Evolutionary conservation across 2,888 invertebrate species (phyloP).

Genomic region (Diarsia dahlii): DNA sequence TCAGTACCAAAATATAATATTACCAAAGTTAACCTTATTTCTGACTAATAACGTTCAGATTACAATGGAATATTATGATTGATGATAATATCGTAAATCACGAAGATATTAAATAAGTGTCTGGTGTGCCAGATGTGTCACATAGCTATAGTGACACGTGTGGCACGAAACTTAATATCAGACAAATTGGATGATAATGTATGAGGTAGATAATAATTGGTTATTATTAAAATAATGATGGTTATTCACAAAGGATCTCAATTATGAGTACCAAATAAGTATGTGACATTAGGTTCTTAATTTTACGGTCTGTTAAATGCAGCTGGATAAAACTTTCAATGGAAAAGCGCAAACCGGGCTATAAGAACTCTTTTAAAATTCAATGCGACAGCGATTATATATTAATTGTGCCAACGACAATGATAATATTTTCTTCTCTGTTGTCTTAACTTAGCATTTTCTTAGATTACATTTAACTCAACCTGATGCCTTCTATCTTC

Average conservation of each 20-base stretch:
- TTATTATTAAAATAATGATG: no score
- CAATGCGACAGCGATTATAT: background rate
- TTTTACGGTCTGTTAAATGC: no score
- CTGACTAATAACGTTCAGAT: no score
- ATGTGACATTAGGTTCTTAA: background rate
- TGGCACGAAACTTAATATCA: constrained; percentile 8
- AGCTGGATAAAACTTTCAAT: no score
- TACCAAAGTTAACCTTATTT: no score
- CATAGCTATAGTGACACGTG: background rate
- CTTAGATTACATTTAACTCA: no score
- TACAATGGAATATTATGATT: no score
- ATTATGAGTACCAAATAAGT: background rate
- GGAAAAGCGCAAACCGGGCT: background rate
- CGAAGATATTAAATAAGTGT: no score
- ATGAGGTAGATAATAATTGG: background rate
- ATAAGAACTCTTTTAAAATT: background rate
- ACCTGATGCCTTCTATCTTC: constrained; percentile 13
- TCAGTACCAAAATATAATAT: no score
- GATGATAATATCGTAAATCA: no score
- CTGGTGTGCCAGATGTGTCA: background rate
- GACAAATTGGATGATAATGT: background rate
- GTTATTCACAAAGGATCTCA: background rate
- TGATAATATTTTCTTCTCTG: background rate
- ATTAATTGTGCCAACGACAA: background rate
- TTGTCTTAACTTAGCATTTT: no score